Evolutionary conservation across 2,888 invertebrate species (phyloP), one percentile per base, ranked within the genome.

Genomic region (Sinopyrophorus schimmeli): DNA sequence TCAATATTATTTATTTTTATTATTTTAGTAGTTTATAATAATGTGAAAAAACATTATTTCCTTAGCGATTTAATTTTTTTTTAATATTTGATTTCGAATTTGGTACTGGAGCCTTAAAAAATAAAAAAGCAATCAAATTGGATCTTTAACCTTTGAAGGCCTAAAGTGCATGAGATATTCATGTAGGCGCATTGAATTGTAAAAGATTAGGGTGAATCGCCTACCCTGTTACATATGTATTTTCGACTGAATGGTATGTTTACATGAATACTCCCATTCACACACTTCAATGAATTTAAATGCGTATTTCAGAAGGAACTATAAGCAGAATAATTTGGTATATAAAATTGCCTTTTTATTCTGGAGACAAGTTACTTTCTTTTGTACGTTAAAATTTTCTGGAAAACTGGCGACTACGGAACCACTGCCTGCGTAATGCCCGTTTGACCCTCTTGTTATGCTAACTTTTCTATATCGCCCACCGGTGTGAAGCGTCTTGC

Each of bases 151-250:
- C 34, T 42, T 41, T 47, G 47, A 48, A 54, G 53, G 47, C 39
- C 50, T 49, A 54, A 54, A 58, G 58, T 58, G 59, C 55, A 62
- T 62, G 59, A 53, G 62, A 61, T 58, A 60, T 62, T 62, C 62
- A 60, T 62, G 62, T 50, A 41, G 50, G 44, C 44, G 53, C 58
- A 60, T 62, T 60, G 62, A 62, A 62, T 62, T 62, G 62, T 60
- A 62, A 62, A 61, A 55, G 61, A 62, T 59, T 60, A 50, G 60
- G 60, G 57, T 51, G 59, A 61, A 57, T 58, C 54, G 59, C 47
- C 59, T 43, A 47, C 52, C 58, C 55, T 58, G 51, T 58, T 61
- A 61, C 61, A 61, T 61, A 61, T 59, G 59, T 61, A 61, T 61
- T 57, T 50, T 53, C 49, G 37, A 26, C 38, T 34, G 58, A 57